Evolutionary conservation across 2,113 vertebrate genomes (phyloP).

Genomic region (Rhinolophus ferrumequinum): DNA sequence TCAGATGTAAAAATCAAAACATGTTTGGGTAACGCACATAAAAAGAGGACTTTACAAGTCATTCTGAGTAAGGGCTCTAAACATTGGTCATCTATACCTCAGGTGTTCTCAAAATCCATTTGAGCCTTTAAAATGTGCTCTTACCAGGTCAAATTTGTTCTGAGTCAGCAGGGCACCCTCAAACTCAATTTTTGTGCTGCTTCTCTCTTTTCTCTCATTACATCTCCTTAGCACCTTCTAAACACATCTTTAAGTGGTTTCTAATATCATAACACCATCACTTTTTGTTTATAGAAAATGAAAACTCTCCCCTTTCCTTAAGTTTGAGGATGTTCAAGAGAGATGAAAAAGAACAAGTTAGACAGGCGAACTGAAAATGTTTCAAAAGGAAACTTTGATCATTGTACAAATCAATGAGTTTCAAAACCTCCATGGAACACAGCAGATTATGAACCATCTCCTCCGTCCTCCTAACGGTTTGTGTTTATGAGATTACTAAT

Average conservation of each 20-base stretch:
- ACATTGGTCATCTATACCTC: not conserved
- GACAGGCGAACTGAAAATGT: not conserved
- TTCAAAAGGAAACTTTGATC: not conserved
- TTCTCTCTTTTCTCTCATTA: not conserved
- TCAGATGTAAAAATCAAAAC: not conserved
- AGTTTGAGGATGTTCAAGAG: not conserved
- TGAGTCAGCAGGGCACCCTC: not conserved
- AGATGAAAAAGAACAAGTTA: not conserved
- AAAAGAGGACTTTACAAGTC: not conserved
- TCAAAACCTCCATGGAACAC: not conserved
- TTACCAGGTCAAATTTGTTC: not conserved
- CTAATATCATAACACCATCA: not conserved
- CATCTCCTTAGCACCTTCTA: not conserved
- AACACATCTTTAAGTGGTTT: not conserved
- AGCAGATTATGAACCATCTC: not conserved
- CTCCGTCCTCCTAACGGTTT: not conserved
- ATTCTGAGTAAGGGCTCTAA: not conserved
- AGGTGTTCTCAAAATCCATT: not conserved
- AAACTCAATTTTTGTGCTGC: not conserved
- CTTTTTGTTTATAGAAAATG: not conserved
- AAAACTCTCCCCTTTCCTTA: not conserved
- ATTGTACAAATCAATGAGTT: not conserved
- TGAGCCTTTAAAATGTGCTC: not conserved
- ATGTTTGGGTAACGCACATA: not conserved
- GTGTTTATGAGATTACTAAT: not conserved